A percentile compares a stretch with the other conserved stretches of the same genome.
These are phyloP conservation scores for Cerastoderma edule DNA, from an alignment of 2,888 invertebrate species.

Conservation along the genomic window DNA sequence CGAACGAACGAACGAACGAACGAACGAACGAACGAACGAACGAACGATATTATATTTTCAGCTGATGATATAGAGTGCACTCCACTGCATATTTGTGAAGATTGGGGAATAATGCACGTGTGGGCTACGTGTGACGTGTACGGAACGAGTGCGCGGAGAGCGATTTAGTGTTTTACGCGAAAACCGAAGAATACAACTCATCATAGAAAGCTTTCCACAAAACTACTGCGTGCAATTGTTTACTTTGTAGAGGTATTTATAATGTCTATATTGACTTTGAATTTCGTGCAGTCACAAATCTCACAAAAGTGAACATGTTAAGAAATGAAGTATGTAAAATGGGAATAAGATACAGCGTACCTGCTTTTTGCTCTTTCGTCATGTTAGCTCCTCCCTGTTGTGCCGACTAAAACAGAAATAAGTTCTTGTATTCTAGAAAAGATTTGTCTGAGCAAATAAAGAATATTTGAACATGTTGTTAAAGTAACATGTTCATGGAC, in stretches of 20 bases:
- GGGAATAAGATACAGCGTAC: neutral
- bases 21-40: too few relatives aligned
- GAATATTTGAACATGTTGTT: slow-evolving; percentile 4
- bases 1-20: neutral
- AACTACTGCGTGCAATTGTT: neutral
- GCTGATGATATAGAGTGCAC: too few relatives aligned
- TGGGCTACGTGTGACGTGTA: too few relatives aligned
- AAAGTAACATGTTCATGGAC: neutral
- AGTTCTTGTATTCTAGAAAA: neutral
- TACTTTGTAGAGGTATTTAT: neutral
- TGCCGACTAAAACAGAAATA: neutral
- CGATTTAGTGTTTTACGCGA: too few relatives aligned
- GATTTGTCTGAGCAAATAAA: neutral
- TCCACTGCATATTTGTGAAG: too few relatives aligned
- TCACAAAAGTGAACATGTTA: neutral
- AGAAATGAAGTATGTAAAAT: neutral
- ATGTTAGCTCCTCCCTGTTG: neutral
- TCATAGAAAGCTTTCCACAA: too few relatives aligned
- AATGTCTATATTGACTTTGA: neutral
- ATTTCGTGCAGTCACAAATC: neutral
- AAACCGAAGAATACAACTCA: too few relatives aligned
- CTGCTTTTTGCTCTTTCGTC: slow-evolving; percentile 11
- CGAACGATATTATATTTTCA: too few relatives aligned
- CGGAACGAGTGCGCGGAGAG: too few relatives aligned
- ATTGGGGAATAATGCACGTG: too few relatives aligned